phyloP scores from a whole-genome alignment of 2,113 vertebrate species.

The Neodon shergylaensis region DNA sequence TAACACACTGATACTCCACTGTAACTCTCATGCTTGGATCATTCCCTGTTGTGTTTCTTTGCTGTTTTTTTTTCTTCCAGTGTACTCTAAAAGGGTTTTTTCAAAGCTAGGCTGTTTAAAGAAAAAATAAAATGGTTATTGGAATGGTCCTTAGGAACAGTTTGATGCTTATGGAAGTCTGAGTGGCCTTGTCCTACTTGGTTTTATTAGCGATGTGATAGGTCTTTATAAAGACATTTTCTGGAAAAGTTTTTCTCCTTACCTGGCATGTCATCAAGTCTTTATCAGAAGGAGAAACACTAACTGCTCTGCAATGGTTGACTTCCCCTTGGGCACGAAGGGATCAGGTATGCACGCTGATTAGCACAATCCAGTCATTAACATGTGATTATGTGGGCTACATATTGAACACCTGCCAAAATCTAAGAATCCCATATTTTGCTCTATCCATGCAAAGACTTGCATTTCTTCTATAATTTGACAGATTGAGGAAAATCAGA shows the following conservation, averaged over 20 bases:
- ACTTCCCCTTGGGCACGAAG: conserved; percentile 81
- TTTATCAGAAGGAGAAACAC: conserved; percentile 83
- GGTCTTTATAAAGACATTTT: conserved; percentile 63
- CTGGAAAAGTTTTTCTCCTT: conserved; percentile 68
- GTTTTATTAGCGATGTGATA: conserved; percentile 50
- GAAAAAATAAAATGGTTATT: conserved; percentile 50
- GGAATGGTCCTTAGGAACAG: conserved; percentile 1
- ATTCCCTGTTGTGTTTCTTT: neutral
- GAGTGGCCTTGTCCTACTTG: conserved; percentile 46
- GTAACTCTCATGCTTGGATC: neutral
- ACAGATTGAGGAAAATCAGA: conserved; percentile 82
- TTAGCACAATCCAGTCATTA: conserved; percentile 92
- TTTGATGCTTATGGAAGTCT: neutral
- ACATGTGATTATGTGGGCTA: conserved; percentile 93
- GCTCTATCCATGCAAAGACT: conserved; percentile 89
- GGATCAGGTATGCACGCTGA: conserved; percentile 90
- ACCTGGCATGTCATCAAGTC: conserved; percentile 65
- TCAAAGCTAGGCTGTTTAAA: conserved; percentile 50
- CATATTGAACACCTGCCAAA: conserved; percentile 92
- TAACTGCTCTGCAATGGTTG: conserved; percentile 80
- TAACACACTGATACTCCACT: conserved; percentile 36
- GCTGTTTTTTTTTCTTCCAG: conserved; percentile 37
- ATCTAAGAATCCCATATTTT: conserved; percentile 91
- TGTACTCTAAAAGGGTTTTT: neutral
- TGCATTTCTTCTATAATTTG: conserved; percentile 87